phyloP scores from a whole-genome alignment of 1,140 invertebrate species.

The Bombus pyrosoma region DNA sequence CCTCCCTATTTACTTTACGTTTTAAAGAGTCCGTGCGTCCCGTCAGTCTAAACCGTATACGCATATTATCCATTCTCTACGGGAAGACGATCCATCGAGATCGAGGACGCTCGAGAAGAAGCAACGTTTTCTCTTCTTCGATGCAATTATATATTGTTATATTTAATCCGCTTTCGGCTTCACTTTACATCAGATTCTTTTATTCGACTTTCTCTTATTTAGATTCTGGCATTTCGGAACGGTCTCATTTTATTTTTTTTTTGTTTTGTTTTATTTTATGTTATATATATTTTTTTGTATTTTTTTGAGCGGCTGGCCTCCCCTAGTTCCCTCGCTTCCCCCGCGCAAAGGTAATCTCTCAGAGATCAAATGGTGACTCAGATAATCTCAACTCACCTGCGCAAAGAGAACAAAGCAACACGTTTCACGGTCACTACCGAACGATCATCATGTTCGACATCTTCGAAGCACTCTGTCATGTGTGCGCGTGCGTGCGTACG shows the following conservation, averaged over 20 bases:
- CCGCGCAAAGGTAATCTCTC: slow-evolving; percentile 81
- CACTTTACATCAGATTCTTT: slow-evolving; percentile 53
- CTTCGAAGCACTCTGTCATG: slow-evolving; percentile 78
- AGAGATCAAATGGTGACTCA: slow-evolving; percentile 81
- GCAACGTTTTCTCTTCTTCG: slow-evolving; percentile 65
- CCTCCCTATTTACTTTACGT: neutral
- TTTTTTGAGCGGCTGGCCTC: slow-evolving; percentile 80
- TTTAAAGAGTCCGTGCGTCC: slow-evolving; percentile 42
- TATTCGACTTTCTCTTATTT: slow-evolving; percentile 58
- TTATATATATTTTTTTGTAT: slow-evolving; percentile 10
- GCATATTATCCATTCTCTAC: slow-evolving; percentile 52
- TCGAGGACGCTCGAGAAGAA: slow-evolving; percentile 72
- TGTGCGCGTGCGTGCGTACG: slow-evolving; percentile 54
- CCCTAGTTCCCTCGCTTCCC: slow-evolving; percentile 81
- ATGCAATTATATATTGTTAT: slow-evolving; percentile 36
- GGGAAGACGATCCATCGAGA: slow-evolving; percentile 71
- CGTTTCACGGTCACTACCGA: slow-evolving; percentile 70
- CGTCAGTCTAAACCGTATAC: slow-evolving; percentile 52
- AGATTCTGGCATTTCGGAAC: slow-evolving; percentile 55
- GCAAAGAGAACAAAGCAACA: slow-evolving; percentile 81
- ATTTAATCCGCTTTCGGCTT: slow-evolving; percentile 54
- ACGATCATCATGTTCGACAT: slow-evolving; percentile 74
- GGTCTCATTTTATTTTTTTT: slow-evolving; percentile 18
- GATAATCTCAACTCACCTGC: slow-evolving; percentile 83
- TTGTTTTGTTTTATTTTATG: neutral